Conservation (phyloP, 2,888 invertebrate genomes). For the Operophtera brumata region DNA sequence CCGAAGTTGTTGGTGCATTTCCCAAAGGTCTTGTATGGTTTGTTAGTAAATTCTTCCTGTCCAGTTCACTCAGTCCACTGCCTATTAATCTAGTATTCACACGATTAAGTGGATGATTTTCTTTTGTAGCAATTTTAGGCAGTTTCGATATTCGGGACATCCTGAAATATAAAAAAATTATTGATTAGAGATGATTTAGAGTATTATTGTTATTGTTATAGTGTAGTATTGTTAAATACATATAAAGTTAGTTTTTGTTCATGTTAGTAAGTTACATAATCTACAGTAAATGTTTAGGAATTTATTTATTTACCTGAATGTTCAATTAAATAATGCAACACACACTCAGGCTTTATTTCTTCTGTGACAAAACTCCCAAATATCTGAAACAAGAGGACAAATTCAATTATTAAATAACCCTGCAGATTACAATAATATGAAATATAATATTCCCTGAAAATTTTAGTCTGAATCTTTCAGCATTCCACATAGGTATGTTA, state of each 20-base stretch:
- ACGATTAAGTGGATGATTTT: constrained; percentile 61
- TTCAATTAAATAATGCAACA: neutral
- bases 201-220: no score
- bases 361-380: neutral
- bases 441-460: no score
- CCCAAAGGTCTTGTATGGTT: constrained; percentile 66
- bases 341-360: no score
- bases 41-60: constrained; percentile 62
- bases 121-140: constrained; percentile 58
- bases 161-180: constrained; percentile 9
- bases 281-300: neutral
- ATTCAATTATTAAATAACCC: no score
- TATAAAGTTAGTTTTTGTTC: no score
- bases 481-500: no score
- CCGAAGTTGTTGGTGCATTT: constrained; percentile 40
- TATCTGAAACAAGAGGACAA: neutral
- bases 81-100: constrained; percentile 53
- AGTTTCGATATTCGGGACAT: constrained; percentile 75
- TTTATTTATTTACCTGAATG: neutral
- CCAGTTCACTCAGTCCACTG: constrained; percentile 64
- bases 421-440: no score
- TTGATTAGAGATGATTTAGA: no score
- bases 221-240: no score
- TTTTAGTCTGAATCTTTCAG: no score
- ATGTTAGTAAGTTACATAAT: no score